Conservation (phyloP, 1,140 invertebrate genomes). For the Brachionus paranguensis region DNA sequence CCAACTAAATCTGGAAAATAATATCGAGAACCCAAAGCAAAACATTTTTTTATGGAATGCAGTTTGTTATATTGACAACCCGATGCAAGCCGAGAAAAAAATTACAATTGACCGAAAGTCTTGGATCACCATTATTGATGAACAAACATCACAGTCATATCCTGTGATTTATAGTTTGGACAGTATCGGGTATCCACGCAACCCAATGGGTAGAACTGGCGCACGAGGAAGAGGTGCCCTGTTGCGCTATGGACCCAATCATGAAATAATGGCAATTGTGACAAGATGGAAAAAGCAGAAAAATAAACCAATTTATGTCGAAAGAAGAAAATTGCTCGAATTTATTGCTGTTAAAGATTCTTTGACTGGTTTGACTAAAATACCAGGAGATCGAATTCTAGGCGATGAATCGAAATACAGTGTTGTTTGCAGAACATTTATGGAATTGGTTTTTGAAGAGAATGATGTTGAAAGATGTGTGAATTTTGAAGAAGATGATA, state of each 20-base stretch:
- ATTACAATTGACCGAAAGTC: slow-evolving; percentile 33
- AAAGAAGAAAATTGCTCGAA: slow-evolving; percentile 32
- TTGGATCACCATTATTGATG: slow-evolving; percentile 15
- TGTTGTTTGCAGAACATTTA: slow-evolving; percentile 38
- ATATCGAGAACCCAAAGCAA: background rate
- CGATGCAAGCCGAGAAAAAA: background rate
- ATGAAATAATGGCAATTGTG: slow-evolving; percentile 53
- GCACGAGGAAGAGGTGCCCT: slow-evolving; percentile 54
- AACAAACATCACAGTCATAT: slow-evolving; percentile 9
- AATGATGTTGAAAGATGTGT: slow-evolving; percentile 27
- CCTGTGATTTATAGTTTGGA: slow-evolving; percentile 32
- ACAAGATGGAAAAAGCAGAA: slow-evolving; percentile 48
- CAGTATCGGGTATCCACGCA: slow-evolving; percentile 41
- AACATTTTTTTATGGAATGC: slow-evolving; percentile 19
- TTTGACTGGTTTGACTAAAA: slow-evolving; percentile 20
- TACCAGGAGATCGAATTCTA: slow-evolving; percentile 19
- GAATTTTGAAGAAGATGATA: slow-evolving; percentile 20
- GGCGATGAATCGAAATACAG: slow-evolving; percentile 37
- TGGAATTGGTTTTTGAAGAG: slow-evolving; percentile 36
- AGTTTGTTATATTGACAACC: background rate
- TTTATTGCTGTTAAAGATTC: slow-evolving; percentile 34
- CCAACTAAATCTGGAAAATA: background rate
- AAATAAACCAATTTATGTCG: slow-evolving; percentile 10
- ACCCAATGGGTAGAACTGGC: slow-evolving; percentile 57
- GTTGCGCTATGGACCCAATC: slow-evolving; percentile 58